Evolutionary conservation across 2,113 vertebrate genomes (phyloP).

Genomic region (Calidris pugnax): DNA sequence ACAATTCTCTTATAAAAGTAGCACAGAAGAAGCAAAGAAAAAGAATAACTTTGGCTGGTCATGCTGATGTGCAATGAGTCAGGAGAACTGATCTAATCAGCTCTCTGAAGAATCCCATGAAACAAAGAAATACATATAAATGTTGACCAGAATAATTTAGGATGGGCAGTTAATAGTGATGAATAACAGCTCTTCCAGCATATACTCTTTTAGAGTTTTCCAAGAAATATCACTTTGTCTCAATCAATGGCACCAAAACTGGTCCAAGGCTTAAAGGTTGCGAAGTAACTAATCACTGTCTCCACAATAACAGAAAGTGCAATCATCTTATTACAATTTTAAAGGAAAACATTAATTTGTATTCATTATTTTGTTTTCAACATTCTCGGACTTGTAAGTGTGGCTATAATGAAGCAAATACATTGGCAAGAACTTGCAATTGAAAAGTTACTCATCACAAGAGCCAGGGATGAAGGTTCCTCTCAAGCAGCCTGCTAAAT

Average conservation of each 20-base stretch:
- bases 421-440: neutral
- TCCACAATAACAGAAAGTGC: neutral
- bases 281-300: neutral
- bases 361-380: neutral
- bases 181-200: neutral
- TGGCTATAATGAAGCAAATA: neutral
- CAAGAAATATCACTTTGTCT: neutral
- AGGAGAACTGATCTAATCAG: neutral
- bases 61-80: neutral
- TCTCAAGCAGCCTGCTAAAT: neutral
- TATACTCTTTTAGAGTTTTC: neutral
- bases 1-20: neutral
- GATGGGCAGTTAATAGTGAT: neutral
- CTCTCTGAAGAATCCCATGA: neutral
- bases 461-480: neutral
- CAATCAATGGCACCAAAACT: neutral
- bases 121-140: neutral
- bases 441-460: neutral
- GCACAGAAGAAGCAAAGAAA: neutral
- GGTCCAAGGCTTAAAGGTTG: neutral
- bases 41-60: neutral
- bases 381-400: neutral
- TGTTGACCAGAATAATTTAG: neutral
- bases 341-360: neutral
- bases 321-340: neutral